Base-by-base conservation (phyloP, 2,888 invertebrate species). In the Xanthorhoe spadicearia region DNA sequence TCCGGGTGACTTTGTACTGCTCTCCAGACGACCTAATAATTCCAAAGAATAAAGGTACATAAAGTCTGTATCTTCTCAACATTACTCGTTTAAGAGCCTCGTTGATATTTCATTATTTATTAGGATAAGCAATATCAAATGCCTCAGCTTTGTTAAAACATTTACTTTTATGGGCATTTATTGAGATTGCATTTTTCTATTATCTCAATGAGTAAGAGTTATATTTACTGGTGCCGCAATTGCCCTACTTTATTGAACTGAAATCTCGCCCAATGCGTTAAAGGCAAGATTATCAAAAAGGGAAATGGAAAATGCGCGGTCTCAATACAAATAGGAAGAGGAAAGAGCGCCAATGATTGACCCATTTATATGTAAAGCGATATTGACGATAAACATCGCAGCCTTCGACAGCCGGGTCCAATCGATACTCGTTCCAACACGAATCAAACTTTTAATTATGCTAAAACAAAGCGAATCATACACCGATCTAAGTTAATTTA, bases 1-100 rank as follows among this genome's bases (percentile, higher is more conserved):
- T 81, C 86, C 85, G 81, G 80, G 78, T 88, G 87, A 90, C 90
- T 87, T 91, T 90, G 86, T 74, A 69, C 72, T 81, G 90, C 77
- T 89, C 91, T 90, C 90, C 80, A 90, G 90, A 91, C 90, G 87
- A 83, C 87, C 87, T 81, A 82, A 82, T 82, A 87, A 81, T 80
- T 82, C 77, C 70, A 82, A 81, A 82, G 72, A 80, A 79, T 79
- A 78, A 75, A 78, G 73, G 74, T 74, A 77, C 77, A 68, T 75
- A 71, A 64, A 32, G 28, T 23, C 43, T 60, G 57, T 53, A 64
- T 64, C 64, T 61, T 50, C 53, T 61, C 60, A 63, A 51, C 65
- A 57, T 69, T 59, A 38, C 32, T 56, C 63, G 49, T 23, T 64
- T 51, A 66, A 18, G n/a, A 48, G 58, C 43, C 54, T 51, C 55